A percentile compares a stretch with the other conserved stretches of the same genome.
Conservation (phyloP, 2,888 invertebrate species). For the Colostygia pectinataria region DNA sequence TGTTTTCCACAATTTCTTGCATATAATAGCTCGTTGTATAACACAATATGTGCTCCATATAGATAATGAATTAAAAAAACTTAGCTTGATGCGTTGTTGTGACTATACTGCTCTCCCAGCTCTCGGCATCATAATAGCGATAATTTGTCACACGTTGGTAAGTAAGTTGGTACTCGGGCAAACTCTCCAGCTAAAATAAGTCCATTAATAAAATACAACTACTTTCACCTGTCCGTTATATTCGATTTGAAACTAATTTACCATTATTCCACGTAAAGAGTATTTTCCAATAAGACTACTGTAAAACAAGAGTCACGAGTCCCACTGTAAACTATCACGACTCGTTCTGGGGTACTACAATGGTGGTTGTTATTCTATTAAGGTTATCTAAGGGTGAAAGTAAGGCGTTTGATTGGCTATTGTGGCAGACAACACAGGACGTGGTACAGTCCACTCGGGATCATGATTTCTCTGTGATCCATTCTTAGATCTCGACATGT, state of each 20-base stretch:
- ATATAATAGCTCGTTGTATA: conserved; percentile 23
- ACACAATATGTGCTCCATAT: conserved; percentile 28
- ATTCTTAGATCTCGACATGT: conserved; percentile 65
- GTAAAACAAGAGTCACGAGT: conserved; percentile 75
- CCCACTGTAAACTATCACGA: conserved; percentile 76
- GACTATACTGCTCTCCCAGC: conserved; percentile 30
- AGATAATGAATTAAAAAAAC: conserved; percentile 28
- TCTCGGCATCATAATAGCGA: conserved; percentile 24
- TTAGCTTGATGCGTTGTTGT: conserved; percentile 21
- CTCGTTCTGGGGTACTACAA: conserved; percentile 68
- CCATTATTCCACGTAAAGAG: conserved; percentile 62
- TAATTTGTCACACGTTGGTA: conserved; percentile 31
- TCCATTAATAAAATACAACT: conserved; percentile 46
- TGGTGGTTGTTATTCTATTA: conserved; percentile 74
- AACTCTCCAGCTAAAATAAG: conserved; percentile 45
- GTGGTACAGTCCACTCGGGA: conserved; percentile 61
- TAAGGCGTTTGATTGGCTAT: conserved; percentile 71
- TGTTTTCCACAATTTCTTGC: conserved; percentile 50
- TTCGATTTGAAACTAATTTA: conserved; percentile 65
- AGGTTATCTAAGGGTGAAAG: conserved; percentile 74
- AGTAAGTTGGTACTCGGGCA: conserved; percentile 32
- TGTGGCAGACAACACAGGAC: conserved; percentile 57
- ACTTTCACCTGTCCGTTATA: conserved; percentile 72
- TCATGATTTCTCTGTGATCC: conserved; percentile 64
- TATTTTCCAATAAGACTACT: conserved; percentile 73